Conservation (phyloP, 2,113 vertebrate genomes). For the Raja brachyura region DNA sequence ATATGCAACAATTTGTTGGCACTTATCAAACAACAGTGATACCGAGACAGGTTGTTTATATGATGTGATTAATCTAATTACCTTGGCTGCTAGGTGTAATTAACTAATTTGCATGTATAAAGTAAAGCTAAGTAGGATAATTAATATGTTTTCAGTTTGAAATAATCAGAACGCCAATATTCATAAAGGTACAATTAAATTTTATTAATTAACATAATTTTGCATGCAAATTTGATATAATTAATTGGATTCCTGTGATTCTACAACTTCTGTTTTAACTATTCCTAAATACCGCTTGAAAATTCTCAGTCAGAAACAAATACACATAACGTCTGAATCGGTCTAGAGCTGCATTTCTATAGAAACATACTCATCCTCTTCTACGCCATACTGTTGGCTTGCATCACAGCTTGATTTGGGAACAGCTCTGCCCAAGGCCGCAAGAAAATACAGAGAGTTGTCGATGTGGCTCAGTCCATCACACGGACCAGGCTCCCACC, state of each 20-base stretch:
- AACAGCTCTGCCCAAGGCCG: too few species aligned
- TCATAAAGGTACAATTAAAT: slow-evolving; percentile 2
- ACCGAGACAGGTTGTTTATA: background rate
- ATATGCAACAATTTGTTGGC: slow-evolving; percentile 31
- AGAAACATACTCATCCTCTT: too few species aligned
- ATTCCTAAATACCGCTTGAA: background rate
- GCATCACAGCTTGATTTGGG: too few species aligned
- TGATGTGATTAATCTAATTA: slow-evolving; percentile 34
- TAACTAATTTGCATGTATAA: slow-evolving; percentile 34
- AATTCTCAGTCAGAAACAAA: background rate
- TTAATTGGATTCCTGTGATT: slow-evolving; percentile 31
- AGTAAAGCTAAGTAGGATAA: slow-evolving; percentile 4
- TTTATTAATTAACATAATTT: slow-evolving; percentile 26
- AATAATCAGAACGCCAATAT: background rate
- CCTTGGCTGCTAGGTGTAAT: slow-evolving; percentile 10
- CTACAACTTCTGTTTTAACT: background rate
- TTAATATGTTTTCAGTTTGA: slow-evolving; percentile 13
- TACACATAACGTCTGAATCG: too few species aligned
- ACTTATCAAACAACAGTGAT: slow-evolving; percentile 20
- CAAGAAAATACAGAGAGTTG: too few species aligned
- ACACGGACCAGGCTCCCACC: too few species aligned
- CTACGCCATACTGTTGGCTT: too few species aligned
- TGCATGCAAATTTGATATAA: slow-evolving; percentile 17
- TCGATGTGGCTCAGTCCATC: too few species aligned
- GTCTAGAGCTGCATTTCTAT: too few species aligned